phyloP scores from a whole-genome alignment of 2,113 vertebrate species.

The Perognathus longimembris region DNA sequence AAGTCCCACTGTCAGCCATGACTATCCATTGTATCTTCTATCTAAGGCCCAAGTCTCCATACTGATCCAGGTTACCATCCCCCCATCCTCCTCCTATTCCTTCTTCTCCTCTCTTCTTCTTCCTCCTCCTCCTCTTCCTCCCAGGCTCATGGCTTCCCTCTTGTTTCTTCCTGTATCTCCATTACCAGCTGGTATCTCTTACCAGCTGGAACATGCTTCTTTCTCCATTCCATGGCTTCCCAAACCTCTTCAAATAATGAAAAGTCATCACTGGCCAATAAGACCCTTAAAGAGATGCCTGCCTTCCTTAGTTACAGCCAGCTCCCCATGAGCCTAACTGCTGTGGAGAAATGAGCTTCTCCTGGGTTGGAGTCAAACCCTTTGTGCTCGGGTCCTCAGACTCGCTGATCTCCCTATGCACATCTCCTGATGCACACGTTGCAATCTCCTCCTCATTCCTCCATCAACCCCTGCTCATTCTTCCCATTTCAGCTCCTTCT shows the following conservation, averaged over 20 bases:
- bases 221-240: neutral
- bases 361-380: neutral
- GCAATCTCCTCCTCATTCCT: neutral
- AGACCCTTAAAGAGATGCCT: neutral
- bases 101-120: neutral
- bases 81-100: neutral
- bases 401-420: too few relatives aligned
- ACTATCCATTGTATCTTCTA: neutral
- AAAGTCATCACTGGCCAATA: neutral
- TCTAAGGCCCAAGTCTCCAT: too few relatives aligned
- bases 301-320: neutral
- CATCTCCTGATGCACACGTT: too few relatives aligned
- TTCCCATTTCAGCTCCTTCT: neutral
- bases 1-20: neutral
- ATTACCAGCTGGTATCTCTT: too few relatives aligned
- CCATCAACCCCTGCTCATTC: neutral
- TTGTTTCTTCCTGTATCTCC: too few relatives aligned
- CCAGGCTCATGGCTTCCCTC: too few relatives aligned
- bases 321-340: neutral
- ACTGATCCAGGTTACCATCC: neutral
- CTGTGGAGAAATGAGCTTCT: neutral
- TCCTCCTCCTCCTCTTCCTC: too few relatives aligned
- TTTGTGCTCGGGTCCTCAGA: neutral
- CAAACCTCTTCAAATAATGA: neutral
- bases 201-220: neutral